Evolutionary conservation across 2,113 vertebrate species (phyloP), one percentile per base, ranked within the genome.

Genomic region (Pungitius pungitius): DNA sequence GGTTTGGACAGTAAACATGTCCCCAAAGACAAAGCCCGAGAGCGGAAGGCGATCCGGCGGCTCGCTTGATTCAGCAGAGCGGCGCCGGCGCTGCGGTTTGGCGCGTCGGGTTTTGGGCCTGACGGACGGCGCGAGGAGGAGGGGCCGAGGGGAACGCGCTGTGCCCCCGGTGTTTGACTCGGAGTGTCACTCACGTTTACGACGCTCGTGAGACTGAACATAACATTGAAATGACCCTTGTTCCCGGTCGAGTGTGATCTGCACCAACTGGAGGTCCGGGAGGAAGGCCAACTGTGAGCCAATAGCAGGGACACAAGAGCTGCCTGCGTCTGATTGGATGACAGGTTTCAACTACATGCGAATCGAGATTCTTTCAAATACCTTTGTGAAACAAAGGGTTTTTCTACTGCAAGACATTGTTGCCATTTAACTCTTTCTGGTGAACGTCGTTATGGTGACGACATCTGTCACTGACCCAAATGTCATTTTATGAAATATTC

Each of bases 1-100:
- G 62, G 87, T 76, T 78, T 68, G 73, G 73, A 76, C 77, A 71
- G 82, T 81, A 85, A 83, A 81, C 82, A 81, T 60, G 85, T 68
- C 62, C 13, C 62, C 62, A 58, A 40, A 40, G 1, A n/a, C n/a
- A n/a, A n/a, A n/a, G n/a, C n/a, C n/a, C n/a, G 11, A 63, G 8
- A 47, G 51, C 2, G 61, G 52, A 72, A 67, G 67, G 51, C 0
- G 60, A 63, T 61, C 45, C n/a, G 30, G 57, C 69, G 11, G 66
- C 61, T 45, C 1, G 80, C 80, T n/a, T 86, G 83, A 78, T 8
- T 81, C 75, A 71, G 74, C 73, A 2, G 40, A 6, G n/a, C 20
- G 55, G 7, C 37, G 26, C 7, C 8, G 37, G 60, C 1, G 43
- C 60, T 22, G 81, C 2, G 49, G n/a, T n/a, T n/a, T 8, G 67